Evolutionary conservation across 2,888 invertebrate genomes (phyloP).

Genomic region (Meiosimyza decipiens): DNA sequence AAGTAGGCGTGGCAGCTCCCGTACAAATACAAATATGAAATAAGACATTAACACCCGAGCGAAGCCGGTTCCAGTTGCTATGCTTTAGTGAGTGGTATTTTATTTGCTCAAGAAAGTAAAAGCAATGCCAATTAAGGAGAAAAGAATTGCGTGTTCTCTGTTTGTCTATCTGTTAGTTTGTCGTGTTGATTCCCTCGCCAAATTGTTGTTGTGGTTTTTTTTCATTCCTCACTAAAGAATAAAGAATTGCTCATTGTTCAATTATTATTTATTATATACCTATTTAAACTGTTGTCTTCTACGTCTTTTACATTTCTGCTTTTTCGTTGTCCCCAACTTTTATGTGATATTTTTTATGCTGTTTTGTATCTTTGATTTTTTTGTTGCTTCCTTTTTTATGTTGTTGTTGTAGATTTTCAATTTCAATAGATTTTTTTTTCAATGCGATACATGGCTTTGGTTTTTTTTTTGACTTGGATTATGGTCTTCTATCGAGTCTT

Average conservation of each 20-base stretch:
- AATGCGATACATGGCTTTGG: background rate
- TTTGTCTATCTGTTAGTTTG: background rate
- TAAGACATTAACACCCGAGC: too few species aligned
- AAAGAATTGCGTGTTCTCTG: conserved; percentile 7
- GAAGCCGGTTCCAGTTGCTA: too few species aligned
- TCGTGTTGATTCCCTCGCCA: background rate
- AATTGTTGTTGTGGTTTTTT: background rate
- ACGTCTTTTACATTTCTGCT: background rate
- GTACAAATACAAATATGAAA: too few species aligned
- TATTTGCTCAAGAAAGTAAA: conserved; percentile 26
- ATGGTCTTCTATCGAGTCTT: background rate
- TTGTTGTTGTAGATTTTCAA: background rate
- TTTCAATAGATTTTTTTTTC: background rate
- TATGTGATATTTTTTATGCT: background rate
- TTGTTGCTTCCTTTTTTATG: background rate
- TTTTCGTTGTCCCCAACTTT: background rate
- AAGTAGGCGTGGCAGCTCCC: too few species aligned
- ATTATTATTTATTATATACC: conserved; percentile 23
- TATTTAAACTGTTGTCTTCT: background rate
- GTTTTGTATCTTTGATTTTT: background rate
- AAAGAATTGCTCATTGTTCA: conserved; percentile 27
- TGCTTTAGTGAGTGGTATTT: background rate
- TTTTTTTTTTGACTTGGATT: background rate
- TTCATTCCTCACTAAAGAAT: background rate
- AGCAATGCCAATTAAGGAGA: conserved; percentile 6